phyloP scores from a whole-genome alignment of 2,113 vertebrate genomes.

The Piprites chloris region DNA sequence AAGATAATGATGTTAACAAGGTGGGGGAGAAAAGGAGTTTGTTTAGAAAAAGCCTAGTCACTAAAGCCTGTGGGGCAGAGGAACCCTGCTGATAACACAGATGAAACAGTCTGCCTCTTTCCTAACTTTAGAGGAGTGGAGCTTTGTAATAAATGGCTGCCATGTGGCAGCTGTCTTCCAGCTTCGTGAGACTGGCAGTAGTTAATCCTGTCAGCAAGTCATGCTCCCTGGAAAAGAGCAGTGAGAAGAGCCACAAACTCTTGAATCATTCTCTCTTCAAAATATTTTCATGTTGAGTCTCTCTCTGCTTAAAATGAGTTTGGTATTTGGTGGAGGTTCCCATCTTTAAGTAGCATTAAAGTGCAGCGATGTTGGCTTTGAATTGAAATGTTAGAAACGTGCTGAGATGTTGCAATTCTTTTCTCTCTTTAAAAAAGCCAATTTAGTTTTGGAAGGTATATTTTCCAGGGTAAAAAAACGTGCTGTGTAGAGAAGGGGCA shows the following conservation, averaged over 20 bases:
- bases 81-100: slow-evolving; percentile 65
- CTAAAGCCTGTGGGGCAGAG: slow-evolving; percentile 33
- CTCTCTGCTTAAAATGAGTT: slow-evolving; percentile 7
- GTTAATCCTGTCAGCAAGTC: slow-evolving; percentile 63
- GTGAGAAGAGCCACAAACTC: slow-evolving; percentile 3
- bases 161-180: slow-evolving; percentile 65
- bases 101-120: slow-evolving; percentile 58
- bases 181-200: slow-evolving; percentile 63
- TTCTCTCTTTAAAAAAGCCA: background rate
- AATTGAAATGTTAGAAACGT: background rate
- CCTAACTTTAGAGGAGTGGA: slow-evolving; percentile 56
- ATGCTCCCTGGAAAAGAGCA: slow-evolving; percentile 47
- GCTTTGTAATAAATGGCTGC: slow-evolving; percentile 71
- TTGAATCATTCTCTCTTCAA: slow-evolving; percentile 26
- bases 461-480: background rate
- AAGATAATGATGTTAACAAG: slow-evolving; percentile 53
- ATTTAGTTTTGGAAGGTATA: background rate
- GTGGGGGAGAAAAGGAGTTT: slow-evolving; percentile 57
- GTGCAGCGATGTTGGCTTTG: slow-evolving; percentile 4
- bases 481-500: background rate
- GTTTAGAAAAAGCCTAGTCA: slow-evolving; percentile 55
- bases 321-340: slow-evolving; percentile 19
- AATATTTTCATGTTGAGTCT: slow-evolving; percentile 18
- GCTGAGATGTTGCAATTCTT: background rate
- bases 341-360: background rate